Evolutionary conservation across 2,797 vertebrate species (phyloP).

Genomic region (Adrianichthys oophorus): DNA sequence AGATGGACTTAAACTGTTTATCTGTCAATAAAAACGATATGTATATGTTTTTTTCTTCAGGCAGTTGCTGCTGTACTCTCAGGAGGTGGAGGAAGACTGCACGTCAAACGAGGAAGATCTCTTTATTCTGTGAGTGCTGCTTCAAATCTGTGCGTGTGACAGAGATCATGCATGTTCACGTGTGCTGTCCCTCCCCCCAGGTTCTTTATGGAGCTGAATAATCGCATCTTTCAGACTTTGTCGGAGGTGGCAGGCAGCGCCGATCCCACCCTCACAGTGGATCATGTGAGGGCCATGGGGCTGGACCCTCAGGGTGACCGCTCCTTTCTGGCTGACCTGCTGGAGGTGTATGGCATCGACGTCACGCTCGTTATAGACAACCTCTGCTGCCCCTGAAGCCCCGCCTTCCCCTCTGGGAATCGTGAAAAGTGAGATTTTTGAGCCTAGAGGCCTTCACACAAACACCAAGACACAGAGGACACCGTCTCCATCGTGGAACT

Average conservation of each 20-base stretch:
- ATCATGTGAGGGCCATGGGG: slow-evolving; percentile 95
- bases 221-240: slow-evolving; percentile 96
- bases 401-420: not conserved
- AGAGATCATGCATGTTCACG: not conserved
- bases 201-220: slow-evolving; percentile 99
- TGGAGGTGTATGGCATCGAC: slow-evolving; percentile 95
- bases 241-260: slow-evolving; percentile 89
- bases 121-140: slow-evolving; percentile 91
- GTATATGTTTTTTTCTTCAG: slow-evolving; percentile 55
- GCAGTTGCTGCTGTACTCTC: slow-evolving; percentile 94
- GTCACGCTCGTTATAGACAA: slow-evolving; percentile 95
- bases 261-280: slow-evolving; percentile 91
- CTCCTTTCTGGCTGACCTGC: slow-evolving; percentile 90
- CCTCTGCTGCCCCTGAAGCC: slow-evolving; percentile 89
- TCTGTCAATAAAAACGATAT: not conserved
- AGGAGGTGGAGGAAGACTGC: slow-evolving; percentile 92
- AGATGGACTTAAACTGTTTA: not conserved
- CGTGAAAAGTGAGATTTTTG: slow-evolving; percentile 44
- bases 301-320: slow-evolving; percentile 94
- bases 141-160: not conserved
- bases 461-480: slow-evolving; percentile 50
- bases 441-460: slow-evolving; percentile 50
- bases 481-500: slow-evolving; percentile 60
- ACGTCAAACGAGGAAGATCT: slow-evolving; percentile 96
- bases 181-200: slow-evolving; percentile 55